Conservation (phyloP, 35 echinoderm and acorn worm species). For the Chiridota heheva region DNA sequence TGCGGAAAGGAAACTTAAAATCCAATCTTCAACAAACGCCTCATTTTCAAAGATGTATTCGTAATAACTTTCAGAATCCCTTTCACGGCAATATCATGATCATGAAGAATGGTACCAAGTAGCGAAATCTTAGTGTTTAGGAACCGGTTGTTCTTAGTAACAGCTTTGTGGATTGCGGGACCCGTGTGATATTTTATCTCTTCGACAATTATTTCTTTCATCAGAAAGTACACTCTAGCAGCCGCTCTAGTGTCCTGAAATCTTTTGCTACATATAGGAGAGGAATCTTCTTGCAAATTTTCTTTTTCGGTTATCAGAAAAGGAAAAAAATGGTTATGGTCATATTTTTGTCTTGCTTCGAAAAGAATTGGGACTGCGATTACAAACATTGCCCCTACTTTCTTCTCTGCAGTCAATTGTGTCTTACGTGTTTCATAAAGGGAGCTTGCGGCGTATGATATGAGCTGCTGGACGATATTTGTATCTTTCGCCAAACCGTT, state of each 20-base stretch:
- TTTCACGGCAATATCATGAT: neutral
- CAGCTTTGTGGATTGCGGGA: conserved; percentile 8
- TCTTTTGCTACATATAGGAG: neutral
- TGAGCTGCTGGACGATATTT: conserved; percentile 13
- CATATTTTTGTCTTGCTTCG: conserved; percentile 1
- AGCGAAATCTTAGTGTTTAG: conserved; percentile 7
- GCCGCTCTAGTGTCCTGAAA: conserved; percentile 24
- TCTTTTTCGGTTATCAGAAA: conserved; percentile 20
- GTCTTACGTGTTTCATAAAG: neutral
- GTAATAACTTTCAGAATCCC: neutral
- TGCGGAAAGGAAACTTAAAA: neutral
- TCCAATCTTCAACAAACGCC: conserved; percentile 9
- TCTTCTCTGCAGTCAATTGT: neutral
- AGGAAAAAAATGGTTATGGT: neutral
- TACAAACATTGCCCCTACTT: neutral
- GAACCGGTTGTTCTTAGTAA: neutral
- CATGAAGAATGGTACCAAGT: conserved; percentile 16
- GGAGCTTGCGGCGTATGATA: neutral
- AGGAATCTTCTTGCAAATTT: conserved; percentile 13
- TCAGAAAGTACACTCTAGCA: neutral
- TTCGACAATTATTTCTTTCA: conserved; percentile 23
- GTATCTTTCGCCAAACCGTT: conserved; percentile 23
- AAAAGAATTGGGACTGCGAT: conserved; percentile 15
- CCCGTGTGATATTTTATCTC: neutral
- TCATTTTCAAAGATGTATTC: neutral